phyloP scores from a whole-genome alignment of 2,888 invertebrate genomes.

The Allophyes oxyacanthae region DNA sequence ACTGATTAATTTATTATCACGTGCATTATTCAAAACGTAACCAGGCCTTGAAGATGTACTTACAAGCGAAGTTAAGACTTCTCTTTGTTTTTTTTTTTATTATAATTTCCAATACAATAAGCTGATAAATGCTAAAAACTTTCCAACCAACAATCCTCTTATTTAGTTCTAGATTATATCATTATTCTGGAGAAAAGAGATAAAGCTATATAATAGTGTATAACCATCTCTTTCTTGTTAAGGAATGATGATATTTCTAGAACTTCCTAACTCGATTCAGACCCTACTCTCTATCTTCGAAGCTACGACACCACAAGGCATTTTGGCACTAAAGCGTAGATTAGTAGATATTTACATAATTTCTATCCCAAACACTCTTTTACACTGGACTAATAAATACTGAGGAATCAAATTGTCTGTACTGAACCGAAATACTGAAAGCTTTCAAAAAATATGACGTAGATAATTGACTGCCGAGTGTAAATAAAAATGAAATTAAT shows the following conservation, averaged over 20 bases:
- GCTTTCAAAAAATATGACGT: slow-evolving; percentile 4
- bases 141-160: slow-evolving; percentile 11
- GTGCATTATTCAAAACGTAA: slow-evolving; percentile 2
- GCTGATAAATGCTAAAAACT: slow-evolving; percentile 12
- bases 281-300: slow-evolving; percentile 30
- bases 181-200: slow-evolving; percentile 14
- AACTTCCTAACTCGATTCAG: slow-evolving; percentile 19
- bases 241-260: slow-evolving; percentile 8
- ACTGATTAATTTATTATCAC: background rate
- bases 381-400: slow-evolving; percentile 24
- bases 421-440: slow-evolving; percentile 31
- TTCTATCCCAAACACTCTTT: background rate
- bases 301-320: slow-evolving; percentile 30
- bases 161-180: slow-evolving; percentile 5
- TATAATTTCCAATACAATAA: no score
- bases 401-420: slow-evolving; percentile 31
- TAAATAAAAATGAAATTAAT: no score
- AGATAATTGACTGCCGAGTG: background rate
- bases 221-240: background rate
- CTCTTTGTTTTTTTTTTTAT: no score
- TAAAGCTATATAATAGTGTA: background rate
- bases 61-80: background rate
- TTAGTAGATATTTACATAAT: slow-evolving; percentile 41
- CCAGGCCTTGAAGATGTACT: background rate
- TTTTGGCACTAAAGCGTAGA: slow-evolving; percentile 46